phyloP scores from a whole-genome alignment of 2,888 invertebrate genomes.

The Polymixis flavicincta region DNA sequence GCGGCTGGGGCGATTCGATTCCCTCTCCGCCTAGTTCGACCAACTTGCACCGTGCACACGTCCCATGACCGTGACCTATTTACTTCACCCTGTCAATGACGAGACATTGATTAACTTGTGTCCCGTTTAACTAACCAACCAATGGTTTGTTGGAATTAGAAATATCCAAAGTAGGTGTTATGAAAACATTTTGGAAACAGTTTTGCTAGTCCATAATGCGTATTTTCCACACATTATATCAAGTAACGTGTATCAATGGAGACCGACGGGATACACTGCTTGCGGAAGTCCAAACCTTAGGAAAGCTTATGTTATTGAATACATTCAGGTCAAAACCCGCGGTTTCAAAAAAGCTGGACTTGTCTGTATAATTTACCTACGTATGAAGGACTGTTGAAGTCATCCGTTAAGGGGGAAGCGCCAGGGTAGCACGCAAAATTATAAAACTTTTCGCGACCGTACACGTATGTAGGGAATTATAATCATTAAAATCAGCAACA shows the following conservation, averaged over 20 bases:
- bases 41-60: constrained; percentile 40
- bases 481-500: too few species aligned
- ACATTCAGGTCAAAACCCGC: not conserved
- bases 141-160: not conserved
- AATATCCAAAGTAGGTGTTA: not conserved
- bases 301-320: not conserved
- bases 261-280: not conserved
- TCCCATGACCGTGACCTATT: constrained; percentile 56
- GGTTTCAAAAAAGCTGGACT: not conserved
- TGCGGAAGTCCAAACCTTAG: not conserved
- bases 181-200: not conserved
- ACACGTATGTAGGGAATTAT: too few species aligned
- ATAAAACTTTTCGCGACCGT: too few species aligned
- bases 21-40: constrained; percentile 22
- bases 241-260: not conserved
- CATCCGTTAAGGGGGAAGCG: too few species aligned
- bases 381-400: not conserved
- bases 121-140: not conserved
- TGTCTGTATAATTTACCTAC: not conserved
- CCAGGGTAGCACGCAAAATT: too few species aligned
- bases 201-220: not conserved
- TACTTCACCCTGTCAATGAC: constrained; percentile 34
- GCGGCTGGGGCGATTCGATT: constrained; percentile 4
- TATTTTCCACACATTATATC: not conserved
- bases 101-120: constrained; percentile 22